Base-by-base conservation (phyloP, 2,797 vertebrate species). In the Galaxias olidus region DNA sequence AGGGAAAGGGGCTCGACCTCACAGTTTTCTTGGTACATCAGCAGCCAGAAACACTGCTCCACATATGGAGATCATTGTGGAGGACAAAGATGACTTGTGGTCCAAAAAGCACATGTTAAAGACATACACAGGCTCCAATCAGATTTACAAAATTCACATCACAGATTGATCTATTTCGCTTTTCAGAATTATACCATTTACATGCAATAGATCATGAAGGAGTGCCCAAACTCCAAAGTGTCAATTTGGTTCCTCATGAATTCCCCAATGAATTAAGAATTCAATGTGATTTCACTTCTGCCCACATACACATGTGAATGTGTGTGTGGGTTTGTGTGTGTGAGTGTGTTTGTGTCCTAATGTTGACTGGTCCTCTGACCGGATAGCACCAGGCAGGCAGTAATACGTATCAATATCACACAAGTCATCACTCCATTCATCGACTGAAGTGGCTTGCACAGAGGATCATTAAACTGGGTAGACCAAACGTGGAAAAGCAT, bases 31-130 rank as follows among this genome's bases (percentile, higher is more conserved):
- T 80, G 63, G 75, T 81, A 84, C 74, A 83, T 83, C 86, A 78
- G 75, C 73, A 84, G 78, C 78, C 80, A 85, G 74, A 56, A 84
- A 82, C 73, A 65, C 76, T 61, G 73, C 62, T 76, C 58, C 71
- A 77, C 88, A 91, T 87, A 80, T 91, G 89, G 83, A 66, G 81
- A 82, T 80, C 68, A 76, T 90, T 90, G 84, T 10, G 18, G 64
- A 63, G 53, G 9, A 30, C 30, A 64, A 69, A 68, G 42, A 69
- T 75, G 69, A 85, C 74, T 84, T 84, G 83, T 69, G 66, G 74
- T 55, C 74, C 74, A 69, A 83, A 73, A 83, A 83, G 87, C 73
- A 79, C 67, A 70, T 84, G 81, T 78, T 80, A 79, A 84, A 83
- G 65, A 69, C 58, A 74, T 66, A 79, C 65, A 72, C 66, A 67